A percentile compares a stretch with the other conserved stretches of the same genome.
phyloP scores from a whole-genome alignment of 1,140 invertebrate genomes.

The Drosophila cardini region DNA sequence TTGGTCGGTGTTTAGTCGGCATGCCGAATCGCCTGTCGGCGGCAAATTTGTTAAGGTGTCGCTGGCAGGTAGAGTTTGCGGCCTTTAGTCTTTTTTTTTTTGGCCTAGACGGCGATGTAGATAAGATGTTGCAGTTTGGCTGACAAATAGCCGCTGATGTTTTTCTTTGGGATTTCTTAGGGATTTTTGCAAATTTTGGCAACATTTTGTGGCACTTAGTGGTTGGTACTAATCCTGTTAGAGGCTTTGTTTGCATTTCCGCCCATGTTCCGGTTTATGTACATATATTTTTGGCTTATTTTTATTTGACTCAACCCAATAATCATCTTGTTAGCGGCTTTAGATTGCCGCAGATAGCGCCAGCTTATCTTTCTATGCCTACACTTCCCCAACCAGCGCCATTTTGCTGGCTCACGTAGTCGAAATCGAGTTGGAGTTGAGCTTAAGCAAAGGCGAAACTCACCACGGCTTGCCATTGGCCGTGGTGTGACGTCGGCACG shows the following conservation, averaged over 20 bases:
- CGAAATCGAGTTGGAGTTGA: neutral
- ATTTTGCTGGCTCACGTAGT: conserved; percentile 49
- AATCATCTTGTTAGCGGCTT: conserved; percentile 81
- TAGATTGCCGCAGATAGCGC: conserved; percentile 63
- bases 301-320: conserved; percentile 42
- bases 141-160: conserved; percentile 69
- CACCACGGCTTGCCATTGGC: conserved; percentile 66
- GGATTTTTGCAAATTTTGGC: conserved; percentile 74
- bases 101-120: conserved; percentile 54
- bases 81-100: conserved; percentile 3
- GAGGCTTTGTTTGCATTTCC: conserved; percentile 74
- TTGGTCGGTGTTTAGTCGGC: conserved; percentile 28
- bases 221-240: conserved; percentile 66
- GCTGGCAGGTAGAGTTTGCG: conserved; percentile 36
- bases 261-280: conserved; percentile 73
- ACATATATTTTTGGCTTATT: no score
- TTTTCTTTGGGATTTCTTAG: conserved; percentile 2
- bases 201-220: conserved; percentile 47
- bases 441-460: conserved; percentile 39
- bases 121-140: conserved; percentile 67
- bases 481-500: conserved; percentile 55
- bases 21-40: conserved; percentile 63
- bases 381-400: conserved; percentile 39
- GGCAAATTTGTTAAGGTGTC: conserved; percentile 57
- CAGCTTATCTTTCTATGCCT: conserved; percentile 44